These are phyloP conservation scores for Montipora capitata DNA, from an alignment of 92 coral and sea anemone genomes.

Conservation along the genomic window DNA sequence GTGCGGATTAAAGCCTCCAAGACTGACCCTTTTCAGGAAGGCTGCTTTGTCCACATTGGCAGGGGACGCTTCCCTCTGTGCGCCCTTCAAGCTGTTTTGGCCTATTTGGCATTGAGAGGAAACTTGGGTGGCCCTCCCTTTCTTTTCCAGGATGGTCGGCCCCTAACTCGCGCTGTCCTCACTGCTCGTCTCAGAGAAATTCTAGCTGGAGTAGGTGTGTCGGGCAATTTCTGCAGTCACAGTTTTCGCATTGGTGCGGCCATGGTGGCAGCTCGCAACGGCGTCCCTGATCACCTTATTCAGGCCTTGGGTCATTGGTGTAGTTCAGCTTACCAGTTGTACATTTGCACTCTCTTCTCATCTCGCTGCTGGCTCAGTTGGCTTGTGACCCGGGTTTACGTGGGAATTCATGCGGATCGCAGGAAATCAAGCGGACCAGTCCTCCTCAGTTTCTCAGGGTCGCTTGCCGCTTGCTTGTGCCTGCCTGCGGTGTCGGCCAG, in stretches of 20 bases:
- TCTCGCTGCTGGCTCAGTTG: not conserved
- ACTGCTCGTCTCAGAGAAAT: conserved; percentile 31
- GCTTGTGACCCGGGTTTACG: not conserved
- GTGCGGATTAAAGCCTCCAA: conserved; percentile 62
- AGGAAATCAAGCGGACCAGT: not conserved
- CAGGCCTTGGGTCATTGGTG: conserved; percentile 2
- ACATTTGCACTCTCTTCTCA: not conserved
- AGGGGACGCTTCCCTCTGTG: conserved; percentile 37
- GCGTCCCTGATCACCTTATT: not conserved
- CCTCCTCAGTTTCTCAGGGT: not conserved
- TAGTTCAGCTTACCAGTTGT: not conserved
- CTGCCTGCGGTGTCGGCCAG: not conserved
- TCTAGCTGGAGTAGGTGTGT: not conserved
- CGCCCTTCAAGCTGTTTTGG: conserved; percentile 27
- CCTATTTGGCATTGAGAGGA: conserved; percentile 35
- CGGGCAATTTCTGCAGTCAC: not conserved
- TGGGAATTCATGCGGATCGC: not conserved
- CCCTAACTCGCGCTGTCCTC: conserved; percentile 31
- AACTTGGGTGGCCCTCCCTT: conserved; percentile 37
- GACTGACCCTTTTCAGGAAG: conserved; percentile 60
- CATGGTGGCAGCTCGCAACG: too few relatives aligned
- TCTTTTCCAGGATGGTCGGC: conserved; percentile 39
- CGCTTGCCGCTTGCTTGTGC: not conserved
- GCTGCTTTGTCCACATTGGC: conserved; percentile 50
- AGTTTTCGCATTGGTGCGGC: too few relatives aligned